Conservation (phyloP, 2,113 vertebrate species). For the Gallinago media region DNA sequence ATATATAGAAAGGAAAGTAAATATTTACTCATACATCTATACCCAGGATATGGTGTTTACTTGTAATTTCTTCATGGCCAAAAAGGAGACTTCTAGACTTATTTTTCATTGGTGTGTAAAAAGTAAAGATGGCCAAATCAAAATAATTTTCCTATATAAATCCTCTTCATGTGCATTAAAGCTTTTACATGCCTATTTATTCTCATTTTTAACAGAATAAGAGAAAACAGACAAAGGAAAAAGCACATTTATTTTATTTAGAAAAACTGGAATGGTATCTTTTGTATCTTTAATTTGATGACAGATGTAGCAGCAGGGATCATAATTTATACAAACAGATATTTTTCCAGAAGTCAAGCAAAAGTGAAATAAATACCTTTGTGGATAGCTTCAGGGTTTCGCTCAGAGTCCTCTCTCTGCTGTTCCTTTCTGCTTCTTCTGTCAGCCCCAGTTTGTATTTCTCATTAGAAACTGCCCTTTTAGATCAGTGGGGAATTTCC, state of each 20-base stretch:
- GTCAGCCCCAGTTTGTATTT: not conserved
- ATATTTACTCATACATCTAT: accelerated
- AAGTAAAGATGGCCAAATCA: not conserved
- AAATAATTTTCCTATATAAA: not conserved
- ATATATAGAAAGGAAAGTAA: not conserved
- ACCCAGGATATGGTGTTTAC: not conserved
- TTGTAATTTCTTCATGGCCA: not conserved
- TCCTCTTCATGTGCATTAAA: not conserved
- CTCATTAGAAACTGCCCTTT: not conserved
- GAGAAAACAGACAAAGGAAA: not conserved
- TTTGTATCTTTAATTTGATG: not conserved
- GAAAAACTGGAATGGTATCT: not conserved
- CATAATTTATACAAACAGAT: not conserved
- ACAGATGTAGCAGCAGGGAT: not conserved
- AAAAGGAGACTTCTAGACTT: not conserved
- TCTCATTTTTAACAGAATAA: not conserved
- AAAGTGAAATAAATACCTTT: not conserved
- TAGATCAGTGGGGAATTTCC: not conserved
- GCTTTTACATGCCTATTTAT: not conserved
- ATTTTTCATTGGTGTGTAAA: not conserved
- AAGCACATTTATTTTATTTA: not conserved
- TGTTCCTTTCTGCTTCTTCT: not conserved
- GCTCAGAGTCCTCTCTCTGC: not conserved
- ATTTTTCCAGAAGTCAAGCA: not conserved
- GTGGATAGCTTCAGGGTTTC: not conserved